phyloP scores from a whole-genome alignment of 2,888 invertebrate species.

The Chelonus formosanus region DNA sequence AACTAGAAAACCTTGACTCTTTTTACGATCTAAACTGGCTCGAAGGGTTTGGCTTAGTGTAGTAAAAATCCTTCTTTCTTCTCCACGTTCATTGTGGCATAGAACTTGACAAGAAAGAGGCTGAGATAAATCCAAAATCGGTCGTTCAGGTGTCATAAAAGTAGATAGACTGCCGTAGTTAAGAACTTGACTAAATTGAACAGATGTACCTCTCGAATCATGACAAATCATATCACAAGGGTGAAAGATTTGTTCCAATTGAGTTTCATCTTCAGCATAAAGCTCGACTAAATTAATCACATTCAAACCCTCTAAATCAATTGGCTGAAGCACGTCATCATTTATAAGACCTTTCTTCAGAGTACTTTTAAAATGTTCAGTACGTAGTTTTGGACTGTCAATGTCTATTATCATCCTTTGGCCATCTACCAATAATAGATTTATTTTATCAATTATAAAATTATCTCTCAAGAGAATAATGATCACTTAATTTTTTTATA shows the following conservation, averaged over 20 bases:
- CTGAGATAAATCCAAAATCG: constrained; percentile 42
- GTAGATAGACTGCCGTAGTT: constrained; percentile 38
- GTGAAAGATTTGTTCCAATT: constrained; percentile 41
- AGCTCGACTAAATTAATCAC: constrained; percentile 43
- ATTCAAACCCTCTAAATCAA: constrained; percentile 44
- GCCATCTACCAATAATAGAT: constrained; percentile 44
- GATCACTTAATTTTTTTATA: constrained; percentile 21
- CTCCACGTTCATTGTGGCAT: constrained; percentile 40
- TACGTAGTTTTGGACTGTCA: constrained; percentile 43
- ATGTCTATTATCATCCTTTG: constrained; percentile 44
- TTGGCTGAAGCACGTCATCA: constrained; percentile 39
- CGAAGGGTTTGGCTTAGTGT: constrained; percentile 38
- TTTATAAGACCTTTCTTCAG: constrained; percentile 39
- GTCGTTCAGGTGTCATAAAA: constrained; percentile 43
- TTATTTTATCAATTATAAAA: constrained; percentile 11
- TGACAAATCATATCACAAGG: constrained; percentile 46
- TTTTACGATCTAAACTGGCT: constrained; percentile 3
- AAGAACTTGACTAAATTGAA: constrained; percentile 43
- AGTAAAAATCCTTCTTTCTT: constrained; percentile 37
- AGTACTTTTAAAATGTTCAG: constrained; percentile 43
- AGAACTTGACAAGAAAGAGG: constrained; percentile 42
- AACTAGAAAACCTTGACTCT: neutral
- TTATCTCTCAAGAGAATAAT: constrained; percentile 12
- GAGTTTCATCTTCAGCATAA: constrained; percentile 37
- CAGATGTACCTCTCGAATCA: constrained; percentile 40